phyloP scores from a whole-genome alignment of 2,113 vertebrate genomes.

The Zosterops lateralis region DNA sequence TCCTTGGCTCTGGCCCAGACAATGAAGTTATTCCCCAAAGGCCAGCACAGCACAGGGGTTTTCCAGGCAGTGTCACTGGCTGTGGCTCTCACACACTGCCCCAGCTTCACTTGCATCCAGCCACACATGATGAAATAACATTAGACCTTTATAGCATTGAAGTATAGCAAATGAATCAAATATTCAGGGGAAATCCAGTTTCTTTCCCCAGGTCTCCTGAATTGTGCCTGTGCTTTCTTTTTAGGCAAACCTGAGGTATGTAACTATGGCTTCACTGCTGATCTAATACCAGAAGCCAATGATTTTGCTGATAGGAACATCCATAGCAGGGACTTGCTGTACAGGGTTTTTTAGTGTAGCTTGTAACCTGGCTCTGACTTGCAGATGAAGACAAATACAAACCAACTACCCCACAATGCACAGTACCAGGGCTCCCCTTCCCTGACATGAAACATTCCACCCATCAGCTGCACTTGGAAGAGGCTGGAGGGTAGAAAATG shows the following conservation, averaged over 20 bases:
- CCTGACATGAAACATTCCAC: neutral
- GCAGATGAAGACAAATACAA: neutral
- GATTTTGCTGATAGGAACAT: accelerated
- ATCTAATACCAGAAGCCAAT: neutral
- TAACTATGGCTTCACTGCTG: too few species aligned
- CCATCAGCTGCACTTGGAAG: neutral
- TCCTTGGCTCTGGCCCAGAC: neutral
- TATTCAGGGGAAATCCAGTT: neutral
- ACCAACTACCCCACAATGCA: accelerated
- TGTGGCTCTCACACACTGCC: neutral
- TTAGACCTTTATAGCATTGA: neutral
- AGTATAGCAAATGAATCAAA: neutral
- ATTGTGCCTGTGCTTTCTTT: neutral
- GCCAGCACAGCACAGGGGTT: neutral
- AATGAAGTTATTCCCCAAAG: neutral
- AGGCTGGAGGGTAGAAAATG: accelerated
- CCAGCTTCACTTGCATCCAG: neutral
- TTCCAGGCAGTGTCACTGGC: neutral
- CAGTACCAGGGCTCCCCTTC: neutral
- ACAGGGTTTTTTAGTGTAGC: neutral
- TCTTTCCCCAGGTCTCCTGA: neutral
- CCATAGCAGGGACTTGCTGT: neutral
- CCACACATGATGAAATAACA: accelerated
- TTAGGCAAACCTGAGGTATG: neutral
- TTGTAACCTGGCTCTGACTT: neutral